Base-by-base conservation (phyloP, 2,888 invertebrate species). In the Drosophila mimica region DNA sequence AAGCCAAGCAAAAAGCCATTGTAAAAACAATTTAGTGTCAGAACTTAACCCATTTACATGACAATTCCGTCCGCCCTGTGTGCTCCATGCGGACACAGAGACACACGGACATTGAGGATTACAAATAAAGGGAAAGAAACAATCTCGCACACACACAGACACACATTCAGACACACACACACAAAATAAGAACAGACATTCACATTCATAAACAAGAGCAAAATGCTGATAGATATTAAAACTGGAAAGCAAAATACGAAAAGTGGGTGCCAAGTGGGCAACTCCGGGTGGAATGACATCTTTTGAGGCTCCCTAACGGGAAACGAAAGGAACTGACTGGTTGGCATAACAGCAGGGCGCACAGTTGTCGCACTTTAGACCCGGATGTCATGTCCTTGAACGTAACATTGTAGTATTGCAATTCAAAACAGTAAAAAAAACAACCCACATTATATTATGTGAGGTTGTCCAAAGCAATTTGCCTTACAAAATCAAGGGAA, bases 11-110 rank as follows among this genome's bases (percentile, higher is more conserved):
- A 81, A 81, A 40, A 54, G 57, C 52, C 62, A 63, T 66, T 71
- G 66, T 36, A 20, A 40, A 76, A 76, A 68, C 73, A 85, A 84
- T 85, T 85, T 85, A 80, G 75, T 83, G 83, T 76, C 81, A 76
- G 79, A 85, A 85, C 82, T 85, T 83, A 85, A 85, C 79, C 88
- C 88, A 85, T 85, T 85, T 85, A 82, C 85, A 85, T 85, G 83
- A 83, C 88, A 85, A 81, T 85, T 83, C 54, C 77, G 64, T 60
- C 30, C 56, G 33, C 61, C 65, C 13, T 34, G 52, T 43, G 48
- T 25, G n/a, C 58, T 20, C 9, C 43, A 30, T 25, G 30, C 34
- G 62, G 58, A 54, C 57, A 71, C 73, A 74, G 7, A 6, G 43
- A 43, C 43, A 13, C 20, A 46, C 20, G 40, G 40, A 40, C 40